Evolutionary conservation across 30 jellyfish, hydroid and myxozoan genomes (phyloP).

Genomic region (Hydractinia echinata): DNA sequence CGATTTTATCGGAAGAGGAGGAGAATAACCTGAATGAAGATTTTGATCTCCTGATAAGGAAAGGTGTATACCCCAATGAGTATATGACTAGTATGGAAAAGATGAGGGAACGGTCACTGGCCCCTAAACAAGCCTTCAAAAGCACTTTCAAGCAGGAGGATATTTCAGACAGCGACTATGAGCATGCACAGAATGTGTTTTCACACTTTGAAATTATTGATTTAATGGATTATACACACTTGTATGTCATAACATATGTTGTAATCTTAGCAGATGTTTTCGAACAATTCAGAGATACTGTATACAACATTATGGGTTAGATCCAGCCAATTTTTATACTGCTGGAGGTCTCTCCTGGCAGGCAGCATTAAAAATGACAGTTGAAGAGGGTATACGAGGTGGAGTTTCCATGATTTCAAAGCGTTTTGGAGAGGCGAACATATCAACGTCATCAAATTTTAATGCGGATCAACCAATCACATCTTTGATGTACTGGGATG

Average conservation of each 20-base stretch:
- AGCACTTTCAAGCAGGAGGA: slow-evolving; percentile 16
- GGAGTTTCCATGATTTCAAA: slow-evolving; percentile 22
- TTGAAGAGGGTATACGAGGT: slow-evolving; percentile 45
- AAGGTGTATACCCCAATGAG: slow-evolving; percentile 66
- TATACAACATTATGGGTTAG: slow-evolving; percentile 6
- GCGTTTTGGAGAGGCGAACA: slow-evolving; percentile 30
- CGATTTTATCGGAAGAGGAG: neutral
- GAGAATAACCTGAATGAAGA: neutral
- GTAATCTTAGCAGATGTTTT: slow-evolving; percentile 44
- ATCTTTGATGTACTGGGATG: too few relatives aligned
- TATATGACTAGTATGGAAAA: slow-evolving; percentile 44
- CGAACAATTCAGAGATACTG: slow-evolving; percentile 36
- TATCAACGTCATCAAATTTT: neutral
- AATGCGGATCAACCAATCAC: slow-evolving; percentile 10
- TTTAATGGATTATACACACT: slow-evolving; percentile 44
- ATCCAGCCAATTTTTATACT: slow-evolving; percentile 48
- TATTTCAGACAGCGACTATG: slow-evolving; percentile 37
- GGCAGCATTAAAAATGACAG: slow-evolving; percentile 41
- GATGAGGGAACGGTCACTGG: slow-evolving; percentile 23
- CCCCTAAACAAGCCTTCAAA: slow-evolving; percentile 26
- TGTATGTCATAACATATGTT: slow-evolving; percentile 45
- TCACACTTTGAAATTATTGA: neutral
- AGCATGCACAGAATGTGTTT: slow-evolving; percentile 43
- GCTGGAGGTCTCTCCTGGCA: slow-evolving; percentile 56
- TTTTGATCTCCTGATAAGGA: slow-evolving; percentile 29